phyloP scores from a whole-genome alignment of 2,888 invertebrate species.

The Xiphydria camelus region DNA sequence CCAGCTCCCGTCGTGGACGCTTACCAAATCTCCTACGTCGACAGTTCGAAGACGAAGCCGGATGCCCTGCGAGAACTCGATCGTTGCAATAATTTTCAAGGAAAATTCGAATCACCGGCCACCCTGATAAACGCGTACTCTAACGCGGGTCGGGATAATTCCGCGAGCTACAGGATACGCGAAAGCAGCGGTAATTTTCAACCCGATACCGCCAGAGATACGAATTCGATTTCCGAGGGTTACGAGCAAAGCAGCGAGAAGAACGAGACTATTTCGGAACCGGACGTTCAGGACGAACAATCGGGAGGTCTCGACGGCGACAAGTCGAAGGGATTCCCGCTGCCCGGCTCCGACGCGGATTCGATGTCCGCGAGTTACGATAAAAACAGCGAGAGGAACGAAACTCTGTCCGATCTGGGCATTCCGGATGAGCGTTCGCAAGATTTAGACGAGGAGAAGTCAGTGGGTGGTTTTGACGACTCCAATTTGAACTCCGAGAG shows the following conservation, averaged over 20 bases:
- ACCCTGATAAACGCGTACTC: not conserved
- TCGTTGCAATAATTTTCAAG: not conserved
- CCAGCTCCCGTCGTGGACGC: not conserved
- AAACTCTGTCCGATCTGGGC: constrained; percentile 15
- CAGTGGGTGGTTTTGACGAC: constrained; percentile 14
- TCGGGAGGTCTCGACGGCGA: constrained; percentile 16
- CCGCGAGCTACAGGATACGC: too few species aligned
- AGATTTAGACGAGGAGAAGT: constrained; percentile 19
- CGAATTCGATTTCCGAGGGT: constrained; percentile 12
- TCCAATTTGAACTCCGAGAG: not conserved
- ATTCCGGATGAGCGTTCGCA: constrained; percentile 21
- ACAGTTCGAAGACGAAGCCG: not conserved
- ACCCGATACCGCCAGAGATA: constrained; percentile 4
- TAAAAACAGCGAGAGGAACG: constrained; percentile 15
- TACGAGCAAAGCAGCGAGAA: constrained; percentile 20
- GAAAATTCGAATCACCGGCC: not conserved
- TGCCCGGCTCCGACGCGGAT: constrained; percentile 21
- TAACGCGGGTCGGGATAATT: too few species aligned
- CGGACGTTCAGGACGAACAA: constrained; percentile 21
- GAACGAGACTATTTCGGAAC: constrained; percentile 22
- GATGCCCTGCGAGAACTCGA: not conserved
- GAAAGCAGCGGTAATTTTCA: not conserved
- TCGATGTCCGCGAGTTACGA: constrained; percentile 21
- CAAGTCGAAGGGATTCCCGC: constrained; percentile 13
- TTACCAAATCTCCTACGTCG: not conserved